Conservation (phyloP, 2,113 vertebrate genomes). For the Garra rufa region DNA sequence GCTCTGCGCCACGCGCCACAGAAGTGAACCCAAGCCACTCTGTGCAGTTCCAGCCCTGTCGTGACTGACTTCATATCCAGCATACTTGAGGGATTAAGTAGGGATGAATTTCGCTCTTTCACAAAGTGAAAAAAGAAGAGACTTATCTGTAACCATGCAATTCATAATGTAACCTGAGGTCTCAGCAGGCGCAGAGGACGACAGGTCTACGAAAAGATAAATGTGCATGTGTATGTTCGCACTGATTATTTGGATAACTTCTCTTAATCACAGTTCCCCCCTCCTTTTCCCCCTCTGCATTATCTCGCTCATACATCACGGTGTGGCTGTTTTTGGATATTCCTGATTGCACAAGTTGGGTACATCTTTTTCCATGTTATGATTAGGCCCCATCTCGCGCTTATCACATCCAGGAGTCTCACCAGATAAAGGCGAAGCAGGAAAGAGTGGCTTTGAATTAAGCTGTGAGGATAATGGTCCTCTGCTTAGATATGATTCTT, state of each 20-base stretch:
- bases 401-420: slow-evolving; percentile 58
- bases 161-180: slow-evolving; percentile 72
- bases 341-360: slow-evolving; percentile 61
- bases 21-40: slow-evolving; percentile 52
- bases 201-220: slow-evolving; percentile 24
- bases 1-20: slow-evolving; percentile 51
- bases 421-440: slow-evolving; percentile 54
- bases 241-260: slow-evolving; percentile 61
- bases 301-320: slow-evolving; percentile 58
- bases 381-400: slow-evolving; percentile 43
- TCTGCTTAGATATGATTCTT: neutral
- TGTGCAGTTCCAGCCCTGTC: slow-evolving; percentile 59
- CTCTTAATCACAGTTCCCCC: slow-evolving; percentile 45
- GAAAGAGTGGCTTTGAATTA: slow-evolving; percentile 54
- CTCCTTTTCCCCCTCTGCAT: slow-evolving; percentile 56
- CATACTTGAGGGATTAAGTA: slow-evolving; percentile 80
- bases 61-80: slow-evolving; percentile 75
- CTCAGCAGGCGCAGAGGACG: slow-evolving; percentile 29
- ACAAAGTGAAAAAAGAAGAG: slow-evolving; percentile 57
- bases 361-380: slow-evolving; percentile 58
- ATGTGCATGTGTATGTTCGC: slow-evolving; percentile 16
- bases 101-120: slow-evolving; percentile 76
- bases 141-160: slow-evolving; percentile 67
- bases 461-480: slow-evolving; percentile 48
- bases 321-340: slow-evolving; percentile 51